Evolutionary conservation across 2,888 invertebrate genomes (phyloP), one percentile per base, ranked within the genome.

Genomic region (Hydroisotoma schaefferi): DNA sequence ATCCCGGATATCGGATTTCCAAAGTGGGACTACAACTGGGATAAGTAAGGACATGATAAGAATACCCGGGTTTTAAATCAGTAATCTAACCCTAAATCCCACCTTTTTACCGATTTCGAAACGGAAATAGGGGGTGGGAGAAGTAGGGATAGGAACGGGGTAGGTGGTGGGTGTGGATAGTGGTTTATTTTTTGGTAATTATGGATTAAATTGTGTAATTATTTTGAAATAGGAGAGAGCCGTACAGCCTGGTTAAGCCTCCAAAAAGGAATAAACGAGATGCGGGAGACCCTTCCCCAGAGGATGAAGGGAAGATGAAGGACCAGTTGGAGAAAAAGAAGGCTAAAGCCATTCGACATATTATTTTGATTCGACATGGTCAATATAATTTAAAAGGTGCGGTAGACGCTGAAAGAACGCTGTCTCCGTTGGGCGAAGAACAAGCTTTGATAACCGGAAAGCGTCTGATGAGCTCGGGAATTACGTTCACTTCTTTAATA

Each of bases 331-430:
- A 87, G 70, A 82, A 83, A 58, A 77, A 80, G 0, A 84, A 81
- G 70, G 79, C 83, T 0, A 81, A 76, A 69, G 86, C 86, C 0
- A 81, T 83, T 0, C 79, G 95, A n/a, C 91, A 97, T 76, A 77
- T 98, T 54, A 83, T 98, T 70, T 80, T 98, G 18, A 87, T 98
- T 61, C 82, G 98, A 40, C 98, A 99, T 77, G 99, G 98, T 0
- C 97, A 98, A 77, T 99, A 98, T 76, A 83, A 92, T 73, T 78
- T 87, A 40, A 80, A 83, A 10, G 92, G 89, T 0, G 77, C 78
- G 28, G 82, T 79, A 1, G 94, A 94, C 75, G 79, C 81, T 5
- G 86, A 90, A 23, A 82, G 88, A 73, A 80, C 80, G 55, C 82
- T 97, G 12, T 95, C 97, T 0, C 82, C 85, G 48, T 80, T 94